phyloP scores from a whole-genome alignment of 2,888 invertebrate genomes.

The Byasa hedistus region DNA sequence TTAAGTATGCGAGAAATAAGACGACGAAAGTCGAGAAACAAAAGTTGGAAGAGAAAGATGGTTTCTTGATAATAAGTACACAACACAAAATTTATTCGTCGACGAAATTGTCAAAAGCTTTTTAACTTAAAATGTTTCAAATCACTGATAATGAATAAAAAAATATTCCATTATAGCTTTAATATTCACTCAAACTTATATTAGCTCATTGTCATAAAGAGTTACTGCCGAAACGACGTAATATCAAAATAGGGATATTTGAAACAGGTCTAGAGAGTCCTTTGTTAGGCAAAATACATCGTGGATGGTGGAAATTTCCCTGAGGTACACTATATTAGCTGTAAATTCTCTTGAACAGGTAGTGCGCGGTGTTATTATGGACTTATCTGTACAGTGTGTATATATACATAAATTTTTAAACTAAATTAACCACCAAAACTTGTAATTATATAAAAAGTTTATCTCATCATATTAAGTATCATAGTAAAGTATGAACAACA shows the following conservation, averaged over 20 bases:
- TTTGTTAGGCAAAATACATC: conserved; percentile 6
- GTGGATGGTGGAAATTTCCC: conserved; percentile 4
- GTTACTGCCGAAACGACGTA: background rate
- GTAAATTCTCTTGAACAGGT: conserved; percentile 6
- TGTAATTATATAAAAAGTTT: background rate
- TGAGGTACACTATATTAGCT: conserved; percentile 3
- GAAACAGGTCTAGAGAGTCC: conserved; percentile 2
- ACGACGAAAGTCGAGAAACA: no score
- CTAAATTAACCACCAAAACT: background rate
- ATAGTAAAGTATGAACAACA: no score
- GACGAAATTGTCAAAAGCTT: background rate
- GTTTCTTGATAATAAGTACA: no score
- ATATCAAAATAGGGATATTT: conserved; percentile 2
- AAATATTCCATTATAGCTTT: background rate
- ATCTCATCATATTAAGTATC: no score
- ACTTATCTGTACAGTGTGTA: background rate
- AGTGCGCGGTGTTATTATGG: background rate
- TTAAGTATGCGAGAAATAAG: no score
- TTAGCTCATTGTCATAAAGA: conserved; percentile 1
- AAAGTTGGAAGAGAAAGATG: no score
- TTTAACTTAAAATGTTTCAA: background rate
- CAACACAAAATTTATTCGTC: no score
- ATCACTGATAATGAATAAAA: background rate
- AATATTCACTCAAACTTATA: background rate
- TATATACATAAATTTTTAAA: background rate